Evolutionary conservation across 2,888 invertebrate species (phyloP).

Genomic region (Mythimna pallens): DNA sequence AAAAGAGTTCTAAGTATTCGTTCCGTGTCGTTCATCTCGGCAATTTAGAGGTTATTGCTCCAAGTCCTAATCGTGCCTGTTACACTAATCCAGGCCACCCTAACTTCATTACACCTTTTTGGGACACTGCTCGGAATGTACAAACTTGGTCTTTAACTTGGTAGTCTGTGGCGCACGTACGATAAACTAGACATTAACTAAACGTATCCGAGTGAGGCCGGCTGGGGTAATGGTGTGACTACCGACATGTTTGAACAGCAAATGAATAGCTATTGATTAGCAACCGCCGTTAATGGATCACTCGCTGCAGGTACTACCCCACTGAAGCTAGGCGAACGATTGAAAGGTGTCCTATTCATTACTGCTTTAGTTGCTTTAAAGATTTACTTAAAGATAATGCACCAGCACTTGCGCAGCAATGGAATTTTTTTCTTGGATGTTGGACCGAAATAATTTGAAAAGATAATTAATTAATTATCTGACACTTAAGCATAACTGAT

Average conservation of each 20-base stretch:
- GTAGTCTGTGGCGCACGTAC: neutral
- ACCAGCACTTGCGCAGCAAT: no score
- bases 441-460: neutral
- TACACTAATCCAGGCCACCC: neutral
- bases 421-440: neutral
- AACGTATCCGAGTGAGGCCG: neutral
- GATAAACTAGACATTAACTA: neutral
- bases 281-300: conserved; percentile 19
- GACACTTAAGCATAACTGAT: neutral
- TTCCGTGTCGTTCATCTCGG: neutral
- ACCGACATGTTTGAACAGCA: conserved; percentile 4
- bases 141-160: neutral
- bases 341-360: neutral
- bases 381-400: no score
- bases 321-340: neutral
- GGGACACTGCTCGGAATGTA: neutral
- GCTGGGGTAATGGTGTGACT: conserved; percentile 1
- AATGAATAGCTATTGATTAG: conserved; percentile 33
- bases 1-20: conserved; percentile 10
- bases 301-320: neutral
- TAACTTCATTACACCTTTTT: conserved; percentile 23
- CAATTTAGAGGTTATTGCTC: conserved; percentile 18
- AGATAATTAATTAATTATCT: neutral
- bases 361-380: neutral
- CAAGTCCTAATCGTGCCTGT: neutral